Conservation (phyloP, 2,113 vertebrate species). For the Hypocryptadius cinnamomeus region DNA sequence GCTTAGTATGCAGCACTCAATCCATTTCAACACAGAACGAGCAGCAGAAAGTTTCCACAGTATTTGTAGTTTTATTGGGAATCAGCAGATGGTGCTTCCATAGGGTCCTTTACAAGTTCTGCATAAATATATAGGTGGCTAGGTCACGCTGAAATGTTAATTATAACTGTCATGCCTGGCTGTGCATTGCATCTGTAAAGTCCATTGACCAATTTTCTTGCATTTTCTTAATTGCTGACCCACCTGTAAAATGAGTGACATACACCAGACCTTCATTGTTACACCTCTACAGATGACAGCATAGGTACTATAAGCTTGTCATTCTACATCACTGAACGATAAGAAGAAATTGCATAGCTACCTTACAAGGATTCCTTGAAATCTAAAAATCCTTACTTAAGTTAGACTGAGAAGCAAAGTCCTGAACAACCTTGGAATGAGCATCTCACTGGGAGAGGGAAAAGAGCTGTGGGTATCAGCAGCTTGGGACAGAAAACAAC, state of each 20-base stretch:
- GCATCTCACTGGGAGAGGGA: not conserved
- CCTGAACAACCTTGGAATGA: not conserved
- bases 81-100: conserved; percentile 15
- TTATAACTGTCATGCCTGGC: not conserved
- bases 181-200: not conserved
- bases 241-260: not conserved
- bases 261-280: not conserved
- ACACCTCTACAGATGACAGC: not conserved
- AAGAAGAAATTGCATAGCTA: not conserved
- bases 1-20: not conserved
- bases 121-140: not conserved
- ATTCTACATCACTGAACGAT: not conserved
- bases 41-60: not conserved
- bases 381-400: not conserved
- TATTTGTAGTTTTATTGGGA: conserved; percentile 5
- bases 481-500: not conserved
- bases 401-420: not conserved
- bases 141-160: not conserved
- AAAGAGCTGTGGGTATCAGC: not conserved
- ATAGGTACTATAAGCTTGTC: not conserved
- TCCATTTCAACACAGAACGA: not conserved
- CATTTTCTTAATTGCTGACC: not conserved
- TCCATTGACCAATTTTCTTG: not conserved
- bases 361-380: not conserved
- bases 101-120: not conserved